Conservation (phyloP, 2,113 vertebrate species). For the Apodemus speciosus region DNA sequence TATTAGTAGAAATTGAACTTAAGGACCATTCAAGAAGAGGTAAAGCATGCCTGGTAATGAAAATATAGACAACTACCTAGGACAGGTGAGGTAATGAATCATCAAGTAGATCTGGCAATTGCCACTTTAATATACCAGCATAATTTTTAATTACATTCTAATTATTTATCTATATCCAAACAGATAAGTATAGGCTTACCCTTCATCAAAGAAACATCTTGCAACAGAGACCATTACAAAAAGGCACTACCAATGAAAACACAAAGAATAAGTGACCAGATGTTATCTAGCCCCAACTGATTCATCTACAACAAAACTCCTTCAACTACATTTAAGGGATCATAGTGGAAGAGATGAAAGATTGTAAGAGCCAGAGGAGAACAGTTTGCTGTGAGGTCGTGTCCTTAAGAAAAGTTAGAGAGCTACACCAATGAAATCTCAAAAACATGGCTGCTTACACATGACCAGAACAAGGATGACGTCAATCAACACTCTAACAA, state of each 20-base stretch:
- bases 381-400: background rate
- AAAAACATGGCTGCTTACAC: background rate
- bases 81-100: background rate
- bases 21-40: background rate
- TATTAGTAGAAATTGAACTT: background rate
- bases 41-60: background rate
- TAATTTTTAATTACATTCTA: background rate
- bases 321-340: background rate
- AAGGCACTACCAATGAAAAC: background rate
- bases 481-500: background rate
- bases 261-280: background rate
- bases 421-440: background rate
- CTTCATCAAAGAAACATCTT: background rate
- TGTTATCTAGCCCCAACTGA: background rate
- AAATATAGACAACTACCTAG: background rate
- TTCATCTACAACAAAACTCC: background rate
- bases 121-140: background rate
- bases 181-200: background rate
- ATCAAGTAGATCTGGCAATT: background rate
- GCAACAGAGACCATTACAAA: background rate
- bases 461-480: background rate
- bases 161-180: background rate
- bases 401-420: background rate
- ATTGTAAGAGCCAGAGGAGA: background rate
- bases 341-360: background rate